A percentile compares a stretch with the other conserved stretches of the same genome.
phyloP scores from a whole-genome alignment of 2,113 vertebrate genomes.

The Melanerpes formicivorus region DNA sequence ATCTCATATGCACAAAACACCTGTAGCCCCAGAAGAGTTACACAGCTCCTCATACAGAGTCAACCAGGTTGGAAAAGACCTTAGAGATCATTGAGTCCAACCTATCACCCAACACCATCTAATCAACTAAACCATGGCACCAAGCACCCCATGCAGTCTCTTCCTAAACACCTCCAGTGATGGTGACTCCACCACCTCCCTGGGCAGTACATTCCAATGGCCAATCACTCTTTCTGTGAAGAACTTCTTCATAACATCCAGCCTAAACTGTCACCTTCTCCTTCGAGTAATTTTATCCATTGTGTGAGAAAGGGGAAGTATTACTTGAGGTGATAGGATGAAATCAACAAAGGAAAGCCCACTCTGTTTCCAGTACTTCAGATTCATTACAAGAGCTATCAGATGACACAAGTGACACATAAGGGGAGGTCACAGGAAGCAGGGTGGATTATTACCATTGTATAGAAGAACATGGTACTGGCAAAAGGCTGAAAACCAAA shows the following conservation, averaged over 20 bases:
- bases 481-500: neutral
- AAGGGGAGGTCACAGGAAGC: neutral
- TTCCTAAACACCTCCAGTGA: too few relatives aligned
- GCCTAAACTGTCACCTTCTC: neutral
- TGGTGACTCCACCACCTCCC: too few relatives aligned
- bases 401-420: neutral
- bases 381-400: neutral
- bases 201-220: too few relatives aligned
- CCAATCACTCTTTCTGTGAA: too few relatives aligned
- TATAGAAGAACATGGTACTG: neutral
- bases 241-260: too few relatives aligned
- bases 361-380: neutral
- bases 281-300: neutral
- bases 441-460: neutral
- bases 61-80: too few relatives aligned
- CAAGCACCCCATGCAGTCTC: too few relatives aligned
- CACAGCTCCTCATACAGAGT: neutral
- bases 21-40: neutral
- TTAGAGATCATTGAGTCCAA: too few relatives aligned
- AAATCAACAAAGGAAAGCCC: neutral
- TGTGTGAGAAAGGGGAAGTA: neutral
- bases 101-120: too few relatives aligned
- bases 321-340: neutral
- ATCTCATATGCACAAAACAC: neutral
- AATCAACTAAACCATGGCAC: too few relatives aligned